Evolutionary conservation across 2,797 vertebrate genomes (phyloP).

Genomic region (Erithacus rubecula): DNA sequence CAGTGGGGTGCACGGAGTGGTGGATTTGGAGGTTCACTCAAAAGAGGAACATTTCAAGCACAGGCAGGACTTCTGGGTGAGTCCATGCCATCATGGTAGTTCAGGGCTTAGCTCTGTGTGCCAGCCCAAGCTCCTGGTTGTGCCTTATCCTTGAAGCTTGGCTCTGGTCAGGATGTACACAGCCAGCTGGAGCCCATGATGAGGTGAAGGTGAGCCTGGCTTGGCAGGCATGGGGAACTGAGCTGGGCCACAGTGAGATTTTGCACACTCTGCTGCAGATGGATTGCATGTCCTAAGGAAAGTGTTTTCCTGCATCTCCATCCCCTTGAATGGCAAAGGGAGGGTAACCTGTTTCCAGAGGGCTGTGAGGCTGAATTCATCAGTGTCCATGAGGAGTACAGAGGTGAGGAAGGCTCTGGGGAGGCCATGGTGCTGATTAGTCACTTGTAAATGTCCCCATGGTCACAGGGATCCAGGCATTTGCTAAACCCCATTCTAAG

Average conservation of each 20-base stretch:
- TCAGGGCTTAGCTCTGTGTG: background rate
- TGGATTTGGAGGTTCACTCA: background rate
- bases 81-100: background rate
- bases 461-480: background rate
- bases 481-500: background rate
- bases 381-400: accelerated
- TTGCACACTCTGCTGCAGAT: background rate
- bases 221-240: accelerated
- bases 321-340: accelerated
- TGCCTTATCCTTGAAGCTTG: background rate
- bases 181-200: background rate
- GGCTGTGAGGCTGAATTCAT: background rate
- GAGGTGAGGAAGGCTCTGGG: background rate
- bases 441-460: background rate
- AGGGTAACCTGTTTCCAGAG: background rate
- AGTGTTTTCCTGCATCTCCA: background rate
- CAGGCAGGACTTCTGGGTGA: too few species aligned
- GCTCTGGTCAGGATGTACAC: accelerated
- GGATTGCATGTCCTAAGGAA: background rate
- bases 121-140: background rate
- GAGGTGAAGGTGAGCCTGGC: background rate
- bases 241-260: background rate
- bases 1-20: background rate
- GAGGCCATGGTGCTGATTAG: background rate
- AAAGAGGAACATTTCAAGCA: background rate